Evolutionary conservation across 2,888 invertebrate genomes (phyloP), one percentile per base, ranked within the genome.

Genomic region (Folsomia manolachei): DNA sequence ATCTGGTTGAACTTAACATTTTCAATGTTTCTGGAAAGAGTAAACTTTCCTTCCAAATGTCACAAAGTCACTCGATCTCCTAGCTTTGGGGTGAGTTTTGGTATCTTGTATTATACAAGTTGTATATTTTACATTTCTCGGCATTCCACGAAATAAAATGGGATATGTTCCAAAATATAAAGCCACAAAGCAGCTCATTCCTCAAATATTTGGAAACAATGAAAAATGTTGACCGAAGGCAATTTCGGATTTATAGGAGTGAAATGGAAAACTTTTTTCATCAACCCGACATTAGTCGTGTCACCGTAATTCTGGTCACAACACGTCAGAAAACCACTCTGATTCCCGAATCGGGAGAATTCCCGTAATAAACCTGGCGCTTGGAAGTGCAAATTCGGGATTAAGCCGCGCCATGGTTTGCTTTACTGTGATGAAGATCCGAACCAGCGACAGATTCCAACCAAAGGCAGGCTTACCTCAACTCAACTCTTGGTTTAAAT

Each of bases 51-150:
- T 65, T 61, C 23, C n/a, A 52, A 65, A 25, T 53, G 56, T 56
- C 56, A 25, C 25, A 67, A 67, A 67, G 53, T 67, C 67, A 56
- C 39, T 67, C 25, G 51, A 52, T 27, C 66, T 66, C 51, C 14
- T 39, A 9, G 39, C 39, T 39, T 39, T 4, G 14, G 39, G 39
- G 39, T 39, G 7, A 9, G 7, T 39, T 14, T 39, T 39, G 39
- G 14, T 14, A 39, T 39, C 14, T 39, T 39, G n/a, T n/a, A n/a
- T n/a, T n/a, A n/a, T n/a, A n/a, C n/a, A n/a, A n/a, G n/a, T n/a
- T n/a, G n/a, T n/a, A n/a, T 39, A 4, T 39, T 39, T 14, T 14
- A 39, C 39, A 39, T 39, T 39, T 14, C 39, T 4, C 39, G 14
- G 4, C 39, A 39, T 39, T 4, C 39, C 39, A 39, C n/a, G n/a